Evolutionary conservation across 2,113 vertebrate genomes (phyloP), one percentile per base, ranked within the genome.

Genomic region (Gopherus flavomarginatus): DNA sequence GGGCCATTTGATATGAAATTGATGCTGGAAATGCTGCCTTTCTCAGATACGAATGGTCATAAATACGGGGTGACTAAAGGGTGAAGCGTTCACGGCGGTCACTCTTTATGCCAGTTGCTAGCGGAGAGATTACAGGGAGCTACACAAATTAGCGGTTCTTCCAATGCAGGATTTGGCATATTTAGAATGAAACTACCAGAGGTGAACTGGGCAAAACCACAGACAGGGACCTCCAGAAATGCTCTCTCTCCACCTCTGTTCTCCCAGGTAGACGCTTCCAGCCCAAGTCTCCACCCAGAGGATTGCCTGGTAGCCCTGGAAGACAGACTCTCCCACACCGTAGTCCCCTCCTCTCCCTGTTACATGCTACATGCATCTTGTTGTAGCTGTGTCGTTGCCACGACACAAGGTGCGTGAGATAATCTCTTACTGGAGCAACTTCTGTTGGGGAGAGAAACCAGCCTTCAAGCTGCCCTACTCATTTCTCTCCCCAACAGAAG

Each of bases 1-100:
- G 29, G 79, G 47, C 79, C 0, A 8, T 21, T 11, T 0, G 0
- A n/a, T 0, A 0, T 29, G 80, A 75, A 1, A 35, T 1, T 21
- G 1, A 0, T 4, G 38, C 83, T 50, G 65, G 53, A 72, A 21
- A 35, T 0, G 11, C 22, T 38, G 65, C n/a, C 38, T 38, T 38
- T n/a, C 35, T 1, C 31, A 2, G 56, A 31, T 7, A 72, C 53
- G 42, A 14, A 56, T 14, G 53, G 65, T 38, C 24, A 9, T 22
- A 53, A 56, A 42, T 57, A n/a, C 62, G 6, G 16, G 53, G 16
- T 6, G 54, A 7, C 6, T 49, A 27, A n/a, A 0, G 17, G 79
- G 26, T 5, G 31, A 80, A 78, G 69, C n/a, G 47, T n/a, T 26
- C 3, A 0, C 0, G 9, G 6, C 2, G 27, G 5, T 0, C 0